Evolutionary conservation across 1,140 invertebrate species (phyloP).

Genomic region (Pinna nobilis): DNA sequence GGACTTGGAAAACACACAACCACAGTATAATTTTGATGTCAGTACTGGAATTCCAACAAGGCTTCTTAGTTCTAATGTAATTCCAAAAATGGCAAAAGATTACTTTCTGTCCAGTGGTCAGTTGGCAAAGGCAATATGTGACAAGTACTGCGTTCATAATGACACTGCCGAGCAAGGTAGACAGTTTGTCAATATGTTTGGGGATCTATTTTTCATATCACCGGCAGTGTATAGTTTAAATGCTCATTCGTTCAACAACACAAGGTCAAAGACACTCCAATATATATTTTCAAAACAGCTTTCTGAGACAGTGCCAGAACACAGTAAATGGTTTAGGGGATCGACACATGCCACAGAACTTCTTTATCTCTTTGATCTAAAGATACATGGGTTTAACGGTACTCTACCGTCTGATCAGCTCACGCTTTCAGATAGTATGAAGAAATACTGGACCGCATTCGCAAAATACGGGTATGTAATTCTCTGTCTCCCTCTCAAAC

Average conservation of each 20-base stretch:
- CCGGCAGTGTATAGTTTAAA: conserved; percentile 17
- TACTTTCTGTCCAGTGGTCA: conserved; percentile 13
- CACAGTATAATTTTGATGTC: conserved; percentile 26
- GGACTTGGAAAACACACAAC: not conserved
- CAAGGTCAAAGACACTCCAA: conserved; percentile 28
- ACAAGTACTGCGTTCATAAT: conserved; percentile 18
- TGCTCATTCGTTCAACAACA: conserved; percentile 22
- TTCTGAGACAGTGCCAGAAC: not conserved
- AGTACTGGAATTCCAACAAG: conserved; percentile 30
- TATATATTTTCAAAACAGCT: conserved; percentile 42
- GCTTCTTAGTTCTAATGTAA: conserved; percentile 32
- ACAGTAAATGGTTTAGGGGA: conserved; percentile 37
- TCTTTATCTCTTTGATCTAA: not conserved
- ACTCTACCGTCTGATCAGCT: not conserved
- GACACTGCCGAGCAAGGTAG: conserved; percentile 21
- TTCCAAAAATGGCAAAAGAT: conserved; percentile 26
- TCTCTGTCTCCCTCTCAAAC: not conserved
- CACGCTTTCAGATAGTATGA: conserved; percentile 82
- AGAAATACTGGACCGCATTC: conserved; percentile 95
- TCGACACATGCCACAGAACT: conserved; percentile 42
- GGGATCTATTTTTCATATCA: conserved; percentile 38
- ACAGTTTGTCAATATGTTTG: conserved; percentile 33
- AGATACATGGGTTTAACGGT: not conserved
- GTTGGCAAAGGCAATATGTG: conserved; percentile 29
- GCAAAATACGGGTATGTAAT: conserved; percentile 91